These are phyloP conservation scores for Ophioninae sp. DNA, from an alignment of 2,888 invertebrate genomes.

Conservation along the genomic window DNA sequence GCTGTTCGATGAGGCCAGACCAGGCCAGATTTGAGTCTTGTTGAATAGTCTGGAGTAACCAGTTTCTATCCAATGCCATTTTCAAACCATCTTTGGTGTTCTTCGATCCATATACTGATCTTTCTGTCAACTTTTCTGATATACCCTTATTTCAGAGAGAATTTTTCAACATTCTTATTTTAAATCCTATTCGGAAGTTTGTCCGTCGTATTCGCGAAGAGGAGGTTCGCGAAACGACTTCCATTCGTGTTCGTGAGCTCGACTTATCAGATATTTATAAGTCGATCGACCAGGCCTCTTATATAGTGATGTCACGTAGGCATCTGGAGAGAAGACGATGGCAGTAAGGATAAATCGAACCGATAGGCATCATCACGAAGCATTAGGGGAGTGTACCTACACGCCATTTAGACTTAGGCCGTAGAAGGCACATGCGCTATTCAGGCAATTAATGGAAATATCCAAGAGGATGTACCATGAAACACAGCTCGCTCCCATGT, in stretches of 20 bases:
- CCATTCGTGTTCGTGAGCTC: neutral
- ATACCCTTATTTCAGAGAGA: neutral
- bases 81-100: too few relatives aligned
- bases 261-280: neutral
- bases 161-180: neutral
- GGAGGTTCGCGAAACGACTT: neutral
- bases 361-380: constrained; percentile 21
- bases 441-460: constrained; percentile 18
- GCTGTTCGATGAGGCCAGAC: too few relatives aligned
- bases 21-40: too few relatives aligned
- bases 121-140: too few relatives aligned
- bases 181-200: neutral
- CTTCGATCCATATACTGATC: too few relatives aligned
- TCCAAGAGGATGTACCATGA: constrained; percentile 16
- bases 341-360: constrained; percentile 25
- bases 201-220: neutral
- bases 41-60: too few relatives aligned
- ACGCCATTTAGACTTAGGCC: constrained; percentile 27
- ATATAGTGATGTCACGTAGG: neutral
- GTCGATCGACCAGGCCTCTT: neutral
- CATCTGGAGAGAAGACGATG: neutral
- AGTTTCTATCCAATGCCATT: too few relatives aligned
- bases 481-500: constrained; percentile 35
- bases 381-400: constrained; percentile 24
- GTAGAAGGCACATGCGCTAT: constrained; percentile 10